phyloP scores from a whole-genome alignment of 2,797 vertebrate species.

The Adelosebastes latens region DNA sequence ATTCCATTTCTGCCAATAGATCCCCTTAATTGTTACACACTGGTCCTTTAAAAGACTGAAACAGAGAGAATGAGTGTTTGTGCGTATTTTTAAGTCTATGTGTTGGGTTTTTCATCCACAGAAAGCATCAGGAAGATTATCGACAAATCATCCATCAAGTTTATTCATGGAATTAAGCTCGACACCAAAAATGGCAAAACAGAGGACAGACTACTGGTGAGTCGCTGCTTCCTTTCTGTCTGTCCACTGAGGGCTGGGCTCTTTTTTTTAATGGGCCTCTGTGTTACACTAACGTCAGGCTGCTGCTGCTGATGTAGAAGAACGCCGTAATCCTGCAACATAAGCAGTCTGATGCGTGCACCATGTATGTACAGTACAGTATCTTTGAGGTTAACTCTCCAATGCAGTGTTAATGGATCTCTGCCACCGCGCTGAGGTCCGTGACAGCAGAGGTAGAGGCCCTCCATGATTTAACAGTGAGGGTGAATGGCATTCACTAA shows the following conservation, averaged over 20 bases:
- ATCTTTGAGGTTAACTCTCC: conserved; percentile 39
- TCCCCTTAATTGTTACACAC: too few species aligned
- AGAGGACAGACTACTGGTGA: conserved; percentile 91
- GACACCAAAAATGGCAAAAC: conserved; percentile 90
- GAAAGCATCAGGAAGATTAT: conserved; percentile 90
- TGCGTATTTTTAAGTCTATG: not conserved
- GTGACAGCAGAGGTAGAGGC: not conserved
- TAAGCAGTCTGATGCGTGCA: conserved; percentile 30
- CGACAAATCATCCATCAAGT: conserved; percentile 87
- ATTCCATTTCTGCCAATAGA: too few species aligned
- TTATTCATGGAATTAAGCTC: conserved; percentile 86
- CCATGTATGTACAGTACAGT: conserved; percentile 34
- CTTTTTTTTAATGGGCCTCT: conserved; percentile 5
- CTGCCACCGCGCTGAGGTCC: conserved; percentile 15
- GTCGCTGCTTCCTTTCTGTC: conserved; percentile 40
- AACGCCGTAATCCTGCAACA: conserved; percentile 24
- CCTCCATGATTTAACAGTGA: conserved; percentile 20
- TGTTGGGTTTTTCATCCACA: conserved; percentile 64
- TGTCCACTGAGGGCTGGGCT: not conserved
- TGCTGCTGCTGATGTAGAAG: conserved; percentile 8
- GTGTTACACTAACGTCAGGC: not conserved
- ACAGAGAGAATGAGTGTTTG: not conserved
- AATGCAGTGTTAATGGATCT: conserved; percentile 24
- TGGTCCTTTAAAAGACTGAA: not conserved
- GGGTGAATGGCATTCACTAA: conserved; percentile 14